A percentile compares a stretch with the other conserved stretches of the same genome.
Conservation (phyloP, 2,113 vertebrate genomes). For the Notarius quadriscutis region DNA sequence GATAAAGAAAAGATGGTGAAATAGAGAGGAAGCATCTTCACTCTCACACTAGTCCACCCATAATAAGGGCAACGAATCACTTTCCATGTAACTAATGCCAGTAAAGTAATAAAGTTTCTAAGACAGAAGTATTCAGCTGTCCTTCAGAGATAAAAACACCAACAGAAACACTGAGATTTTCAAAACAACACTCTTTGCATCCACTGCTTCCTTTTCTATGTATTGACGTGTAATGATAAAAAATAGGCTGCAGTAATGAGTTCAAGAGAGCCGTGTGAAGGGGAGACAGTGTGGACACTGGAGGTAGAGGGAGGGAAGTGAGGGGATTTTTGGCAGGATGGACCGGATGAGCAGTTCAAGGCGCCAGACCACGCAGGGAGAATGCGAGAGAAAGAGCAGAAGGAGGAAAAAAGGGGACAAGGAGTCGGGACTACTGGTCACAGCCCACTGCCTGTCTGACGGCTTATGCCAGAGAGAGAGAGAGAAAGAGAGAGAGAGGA, state of each 20-base stretch:
- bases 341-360: slow-evolving; percentile 71
- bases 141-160: not conserved
- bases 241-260: not conserved
- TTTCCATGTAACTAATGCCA: not conserved
- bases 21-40: not conserved
- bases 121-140: not conserved
- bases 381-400: slow-evolving; percentile 46
- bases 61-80: not conserved
- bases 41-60: not conserved
- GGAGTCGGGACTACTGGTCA: slow-evolving; percentile 71
- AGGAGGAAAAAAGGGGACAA: slow-evolving; percentile 60
- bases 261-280: slow-evolving; percentile 4
- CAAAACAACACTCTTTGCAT: not conserved
- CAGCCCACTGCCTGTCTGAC: slow-evolving; percentile 75
- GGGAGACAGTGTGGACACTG: slow-evolving; percentile 47
- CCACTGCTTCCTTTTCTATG: not conserved
- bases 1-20: not conserved
- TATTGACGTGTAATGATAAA: not conserved
- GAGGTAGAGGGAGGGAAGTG: slow-evolving; percentile 55
- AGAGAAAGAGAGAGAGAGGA: slow-evolving; percentile 36
- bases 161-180: not conserved
- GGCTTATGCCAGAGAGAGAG: slow-evolving; percentile 62
- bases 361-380: slow-evolving; percentile 74
- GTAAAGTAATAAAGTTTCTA: not conserved
- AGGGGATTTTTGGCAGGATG: slow-evolving; percentile 74